Conservation (phyloP, 2,797 vertebrate genomes). For the Eulemur mongoz region DNA sequence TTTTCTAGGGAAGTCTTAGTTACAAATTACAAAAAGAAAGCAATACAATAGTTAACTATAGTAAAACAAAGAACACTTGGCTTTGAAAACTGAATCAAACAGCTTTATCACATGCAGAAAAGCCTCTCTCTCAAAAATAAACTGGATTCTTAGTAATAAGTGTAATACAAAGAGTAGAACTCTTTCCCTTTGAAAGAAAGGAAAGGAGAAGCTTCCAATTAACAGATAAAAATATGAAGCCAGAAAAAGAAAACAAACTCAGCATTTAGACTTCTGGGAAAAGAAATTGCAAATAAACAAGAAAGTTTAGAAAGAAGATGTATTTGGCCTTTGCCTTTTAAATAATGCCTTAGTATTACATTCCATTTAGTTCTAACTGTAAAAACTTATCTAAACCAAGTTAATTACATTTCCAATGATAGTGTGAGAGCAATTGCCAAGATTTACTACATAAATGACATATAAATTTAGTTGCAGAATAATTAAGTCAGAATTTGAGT, state of each 20-base stretch:
- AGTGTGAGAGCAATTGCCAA: slow-evolving; percentile 69
- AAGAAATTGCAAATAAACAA: slow-evolving; percentile 72
- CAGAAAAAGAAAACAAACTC: slow-evolving; percentile 43
- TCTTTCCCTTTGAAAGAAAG: slow-evolving; percentile 35
- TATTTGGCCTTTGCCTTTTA: slow-evolving; percentile 67
- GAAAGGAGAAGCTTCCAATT: slow-evolving; percentile 40
- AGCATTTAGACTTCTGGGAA: slow-evolving; percentile 51
- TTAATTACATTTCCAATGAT: slow-evolving; percentile 77
- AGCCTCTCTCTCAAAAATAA: slow-evolving; percentile 35
- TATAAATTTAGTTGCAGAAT: slow-evolving; percentile 72
- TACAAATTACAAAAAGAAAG: slow-evolving; percentile 13
- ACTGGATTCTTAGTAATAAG: slow-evolving; percentile 21
- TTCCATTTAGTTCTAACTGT: slow-evolving; percentile 66
- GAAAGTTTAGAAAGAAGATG: slow-evolving; percentile 67
- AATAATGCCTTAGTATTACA: slow-evolving; percentile 58
- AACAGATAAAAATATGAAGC: slow-evolving; percentile 39
- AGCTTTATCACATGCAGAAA: background rate
- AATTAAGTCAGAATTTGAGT: slow-evolving; percentile 75
- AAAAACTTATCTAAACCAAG: slow-evolving; percentile 63
- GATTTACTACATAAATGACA: slow-evolving; percentile 71
- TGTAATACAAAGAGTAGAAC: slow-evolving; percentile 26
- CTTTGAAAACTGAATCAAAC: slow-evolving; percentile 47
- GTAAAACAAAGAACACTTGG: slow-evolving; percentile 11
- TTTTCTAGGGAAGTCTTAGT: background rate
- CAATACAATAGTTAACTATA: background rate